Evolutionary conservation across 92 coral and sea anemone genomes (phyloP).

Genomic region (Palythoa grandis): DNA sequence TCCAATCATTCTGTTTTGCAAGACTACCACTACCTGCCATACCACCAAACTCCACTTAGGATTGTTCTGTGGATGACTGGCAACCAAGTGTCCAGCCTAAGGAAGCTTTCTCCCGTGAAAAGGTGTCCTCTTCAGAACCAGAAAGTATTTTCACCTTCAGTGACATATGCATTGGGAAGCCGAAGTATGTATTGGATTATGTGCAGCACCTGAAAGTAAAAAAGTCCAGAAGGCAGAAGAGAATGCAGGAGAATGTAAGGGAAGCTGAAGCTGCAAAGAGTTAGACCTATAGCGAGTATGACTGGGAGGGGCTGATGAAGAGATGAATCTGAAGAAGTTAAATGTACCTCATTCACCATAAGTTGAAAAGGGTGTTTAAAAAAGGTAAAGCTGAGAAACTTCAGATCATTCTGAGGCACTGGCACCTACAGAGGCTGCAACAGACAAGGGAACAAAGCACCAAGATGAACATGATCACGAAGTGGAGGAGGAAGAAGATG

Average conservation of each 20-base stretch:
- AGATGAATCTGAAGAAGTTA: constrained; percentile 33
- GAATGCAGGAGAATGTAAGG: constrained; percentile 28
- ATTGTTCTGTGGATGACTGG: constrained; percentile 9
- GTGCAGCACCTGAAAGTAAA: constrained; percentile 1
- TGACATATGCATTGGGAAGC: constrained; percentile 12
- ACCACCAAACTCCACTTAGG: constrained; percentile 12
- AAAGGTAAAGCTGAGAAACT: neutral
- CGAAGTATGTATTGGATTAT: constrained; percentile 17
- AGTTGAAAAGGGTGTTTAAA: neutral
- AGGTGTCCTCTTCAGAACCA: constrained; percentile 17
- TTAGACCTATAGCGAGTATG: constrained; percentile 14
- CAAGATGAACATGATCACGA: constrained; percentile 3
- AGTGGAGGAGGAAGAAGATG: neutral
- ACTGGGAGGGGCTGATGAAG: constrained; percentile 44
- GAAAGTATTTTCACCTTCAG: constrained; percentile 36
- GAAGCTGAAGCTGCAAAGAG: constrained; percentile 36
- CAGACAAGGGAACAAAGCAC: constrained; percentile 6
- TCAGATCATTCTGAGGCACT: constrained; percentile 18
- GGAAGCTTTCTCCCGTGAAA: neutral
- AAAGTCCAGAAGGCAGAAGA: neutral
- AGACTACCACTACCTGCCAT: constrained; percentile 23
- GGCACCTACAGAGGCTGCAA: constrained; percentile 15
- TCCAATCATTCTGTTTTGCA: neutral
- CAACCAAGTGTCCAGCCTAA: constrained; percentile 30
- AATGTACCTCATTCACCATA: constrained; percentile 27